Evolutionary conservation across 2,797 vertebrate species (phyloP), one percentile per base, ranked within the genome.

Genomic region (Anabas testudineus): DNA sequence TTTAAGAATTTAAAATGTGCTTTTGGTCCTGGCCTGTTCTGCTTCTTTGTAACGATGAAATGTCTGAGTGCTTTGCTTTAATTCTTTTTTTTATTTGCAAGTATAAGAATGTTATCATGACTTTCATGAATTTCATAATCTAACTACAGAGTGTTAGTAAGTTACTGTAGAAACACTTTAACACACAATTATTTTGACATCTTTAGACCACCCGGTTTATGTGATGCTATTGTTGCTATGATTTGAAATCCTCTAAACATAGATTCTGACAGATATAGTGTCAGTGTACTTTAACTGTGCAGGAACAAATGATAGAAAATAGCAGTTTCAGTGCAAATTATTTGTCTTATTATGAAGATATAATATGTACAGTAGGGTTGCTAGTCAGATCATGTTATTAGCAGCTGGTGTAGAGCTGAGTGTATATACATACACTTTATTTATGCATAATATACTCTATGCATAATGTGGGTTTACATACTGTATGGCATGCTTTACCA

Each of bases 361-460:
- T 57, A 51, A 64, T 61, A 43, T 41, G 10, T 9, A 8, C 10
- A 32, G 32, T 32, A 32, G 4, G 10, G 32, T 8, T 32, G 19
- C 57, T 49, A 49, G 62, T 22, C 39, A 59, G 36, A 48, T 47
- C 26, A 62, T 19, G 21, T 19, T 26, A 53, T 64, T 55, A 64
- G 32, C 47, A 71, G 59, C 49, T 62, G 47, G 19, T 65, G 10
- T 47, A 48, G 48, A 64, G 67, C 56, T n/a, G n/a, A n/a, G n/a
- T n/a, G n/a, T n/a, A n/a, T n/a, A n/a, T n/a, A n/a, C n/a, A n/a
- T n/a, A n/a, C n/a, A n/a, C n/a, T n/a, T n/a, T n/a, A n/a, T n/a
- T 30, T 10, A 32, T 32, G 32, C 30, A 32, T 9, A 32, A 10
- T 10, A 32, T 32, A 32, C 8, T 1, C 13, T 37, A 57, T 54